A percentile compares a stretch with the other conserved stretches of the same genome.
phyloP scores from a whole-genome alignment of 2,113 vertebrate species.

The Bucco capensis region DNA sequence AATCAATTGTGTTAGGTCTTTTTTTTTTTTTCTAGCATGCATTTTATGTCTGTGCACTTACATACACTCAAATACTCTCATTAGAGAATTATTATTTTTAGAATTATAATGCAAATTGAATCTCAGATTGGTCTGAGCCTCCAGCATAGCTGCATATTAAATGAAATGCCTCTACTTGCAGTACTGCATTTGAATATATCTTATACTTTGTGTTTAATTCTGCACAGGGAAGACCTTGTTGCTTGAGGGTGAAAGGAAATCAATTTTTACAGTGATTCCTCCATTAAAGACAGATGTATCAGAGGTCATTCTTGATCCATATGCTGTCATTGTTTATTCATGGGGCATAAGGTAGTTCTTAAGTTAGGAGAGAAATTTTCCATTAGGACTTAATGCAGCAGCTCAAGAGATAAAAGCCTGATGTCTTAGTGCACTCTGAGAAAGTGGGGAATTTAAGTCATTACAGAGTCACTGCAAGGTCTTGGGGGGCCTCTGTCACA shows the following conservation, averaged over 20 bases:
- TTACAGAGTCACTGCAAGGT: conserved; percentile 9
- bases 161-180: conserved; percentile 30
- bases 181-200: conserved; percentile 35
- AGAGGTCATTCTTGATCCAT: conserved; percentile 57
- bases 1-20: neutral
- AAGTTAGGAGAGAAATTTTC: conserved; percentile 57
- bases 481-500: neutral
- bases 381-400: conserved; percentile 62
- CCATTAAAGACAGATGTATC: conserved; percentile 29
- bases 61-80: conserved; percentile 41
- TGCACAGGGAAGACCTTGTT: conserved; percentile 30
- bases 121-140: conserved; percentile 58
- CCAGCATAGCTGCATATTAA: conserved; percentile 58
- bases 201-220: conserved; percentile 47
- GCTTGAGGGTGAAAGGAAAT: conserved; percentile 42
- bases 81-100: conserved; percentile 66
- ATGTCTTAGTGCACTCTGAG: conserved; percentile 12
- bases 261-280: conserved; percentile 66
- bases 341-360: conserved; percentile 48
- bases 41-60: conserved; percentile 25
- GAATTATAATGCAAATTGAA: conserved; percentile 58
- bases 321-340: conserved; percentile 66
- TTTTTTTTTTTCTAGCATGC: neutral
- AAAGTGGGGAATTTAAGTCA: conserved; percentile 31
- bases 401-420: conserved; percentile 51